Evolutionary conservation across 2,888 invertebrate genomes (phyloP), one percentile per base, ranked within the genome.

Genomic region (Latheticus oryzae): DNA sequence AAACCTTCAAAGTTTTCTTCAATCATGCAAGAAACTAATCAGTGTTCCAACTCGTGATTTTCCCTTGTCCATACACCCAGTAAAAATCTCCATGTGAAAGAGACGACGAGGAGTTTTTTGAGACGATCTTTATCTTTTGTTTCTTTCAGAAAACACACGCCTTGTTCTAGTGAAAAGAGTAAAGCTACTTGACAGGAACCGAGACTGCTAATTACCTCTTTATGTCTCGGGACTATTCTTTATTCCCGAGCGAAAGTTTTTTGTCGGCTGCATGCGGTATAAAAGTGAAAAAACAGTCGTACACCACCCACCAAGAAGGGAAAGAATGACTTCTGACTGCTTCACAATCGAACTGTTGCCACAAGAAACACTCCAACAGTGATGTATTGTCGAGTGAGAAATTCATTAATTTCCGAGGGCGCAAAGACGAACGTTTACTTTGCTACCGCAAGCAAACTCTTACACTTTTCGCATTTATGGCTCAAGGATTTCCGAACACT

Each of bases 131-230:
- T 69, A 70, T 70, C 70, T 69, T 65, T 67, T 61, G 60, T 65
- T 54, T 63, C 67, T 65, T 65, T 66, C 63, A 71, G 69, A 70
- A 71, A 69, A 69, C 68, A 28, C 58, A 65, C 63, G 65, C 66
- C 68, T 67, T 67, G 66, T 66, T 65, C 70, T 73, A 23, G 13
- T 48, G 69, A 71, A 73, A n/a, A 74, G 73, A 71, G 70, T 66
- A 66, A 71, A 68, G 70, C 73, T 71, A 74, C 74, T 74, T 73
- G 74, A 73, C 74, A 74, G 74, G 72, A 74, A 74, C 74, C 68
- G 68, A 73, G 73, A 72, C 73, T 75, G 73, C 74, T 75, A 75
- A 75, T 75, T 75, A 75, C 74, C 73, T 73, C 71, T 71, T 73
- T 74, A 74, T 73, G 71, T 28, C 9, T 12, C 69, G 69, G 68